phyloP scores from a whole-genome alignment of 2,113 vertebrate genomes.

The Nerophis ophidion region DNA sequence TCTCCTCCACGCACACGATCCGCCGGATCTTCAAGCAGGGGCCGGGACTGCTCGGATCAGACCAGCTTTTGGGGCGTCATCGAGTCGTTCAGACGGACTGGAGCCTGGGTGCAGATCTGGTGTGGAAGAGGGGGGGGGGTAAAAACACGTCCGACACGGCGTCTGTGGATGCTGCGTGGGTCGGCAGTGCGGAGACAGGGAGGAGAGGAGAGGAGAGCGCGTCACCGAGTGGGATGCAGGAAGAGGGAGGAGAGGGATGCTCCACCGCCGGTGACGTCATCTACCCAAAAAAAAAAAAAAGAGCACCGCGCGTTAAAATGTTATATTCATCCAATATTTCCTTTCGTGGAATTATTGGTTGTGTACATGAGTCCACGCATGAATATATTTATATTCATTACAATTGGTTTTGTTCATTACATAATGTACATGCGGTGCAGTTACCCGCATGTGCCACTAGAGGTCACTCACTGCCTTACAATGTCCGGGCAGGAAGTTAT shows the following conservation, averaged over 20 bases:
- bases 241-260: slow-evolving; percentile 11
- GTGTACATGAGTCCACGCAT: too few species aligned
- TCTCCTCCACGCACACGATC: slow-evolving; percentile 6
- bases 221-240: slow-evolving; percentile 37
- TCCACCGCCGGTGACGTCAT: slow-evolving; percentile 9
- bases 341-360: too few species aligned
- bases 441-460: too few species aligned
- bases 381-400: too few species aligned
- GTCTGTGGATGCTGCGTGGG: slow-evolving; percentile 48
- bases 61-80: background rate
- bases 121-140: too few species aligned
- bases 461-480: too few species aligned
- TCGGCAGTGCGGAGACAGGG: slow-evolving; percentile 9
- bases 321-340: too few species aligned
- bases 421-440: too few species aligned
- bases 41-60: background rate
- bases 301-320: background rate
- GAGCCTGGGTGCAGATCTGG: background rate
- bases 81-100: background rate
- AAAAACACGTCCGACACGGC: slow-evolving; percentile 21
- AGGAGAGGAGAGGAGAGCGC: slow-evolving; percentile 17
- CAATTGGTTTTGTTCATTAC: too few species aligned
- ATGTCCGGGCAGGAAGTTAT: too few species aligned
- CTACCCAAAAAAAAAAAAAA: background rate
- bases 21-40: background rate